phyloP scores from a whole-genome alignment of 2,113 vertebrate species.

The Crotalus horridus region DNA sequence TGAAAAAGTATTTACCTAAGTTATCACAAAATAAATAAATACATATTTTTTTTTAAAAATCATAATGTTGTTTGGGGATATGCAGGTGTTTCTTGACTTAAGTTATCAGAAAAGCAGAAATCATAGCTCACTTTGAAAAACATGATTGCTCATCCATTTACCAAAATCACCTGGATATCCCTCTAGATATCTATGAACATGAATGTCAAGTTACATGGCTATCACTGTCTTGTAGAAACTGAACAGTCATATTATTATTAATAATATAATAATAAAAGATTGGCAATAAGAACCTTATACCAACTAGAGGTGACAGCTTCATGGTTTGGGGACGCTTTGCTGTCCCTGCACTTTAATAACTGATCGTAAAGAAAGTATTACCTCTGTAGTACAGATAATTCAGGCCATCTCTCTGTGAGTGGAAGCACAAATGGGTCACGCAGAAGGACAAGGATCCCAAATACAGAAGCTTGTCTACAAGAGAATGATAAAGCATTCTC shows the following conservation, averaged over 20 bases:
- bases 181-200: background rate
- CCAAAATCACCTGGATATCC: background rate
- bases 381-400: background rate
- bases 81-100: too few relatives aligned
- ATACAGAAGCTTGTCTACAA: background rate
- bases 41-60: too few relatives aligned
- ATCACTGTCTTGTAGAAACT: background rate
- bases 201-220: background rate
- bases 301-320: background rate
- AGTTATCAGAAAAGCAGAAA: background rate
- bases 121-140: background rate
- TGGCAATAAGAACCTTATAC: background rate
- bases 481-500: background rate
- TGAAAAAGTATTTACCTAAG: too few relatives aligned
- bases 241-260: background rate
- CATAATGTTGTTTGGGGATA: too few relatives aligned
- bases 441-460: background rate
- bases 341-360: background rate
- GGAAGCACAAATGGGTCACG: background rate
- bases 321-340: background rate
- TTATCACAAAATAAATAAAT: too few relatives aligned
- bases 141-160: background rate
- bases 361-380: background rate
- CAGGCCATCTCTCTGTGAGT: background rate
- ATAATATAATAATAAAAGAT: background rate